phyloP scores from a whole-genome alignment of 2,797 vertebrate species.

The Moxostoma hubbsi region DNA sequence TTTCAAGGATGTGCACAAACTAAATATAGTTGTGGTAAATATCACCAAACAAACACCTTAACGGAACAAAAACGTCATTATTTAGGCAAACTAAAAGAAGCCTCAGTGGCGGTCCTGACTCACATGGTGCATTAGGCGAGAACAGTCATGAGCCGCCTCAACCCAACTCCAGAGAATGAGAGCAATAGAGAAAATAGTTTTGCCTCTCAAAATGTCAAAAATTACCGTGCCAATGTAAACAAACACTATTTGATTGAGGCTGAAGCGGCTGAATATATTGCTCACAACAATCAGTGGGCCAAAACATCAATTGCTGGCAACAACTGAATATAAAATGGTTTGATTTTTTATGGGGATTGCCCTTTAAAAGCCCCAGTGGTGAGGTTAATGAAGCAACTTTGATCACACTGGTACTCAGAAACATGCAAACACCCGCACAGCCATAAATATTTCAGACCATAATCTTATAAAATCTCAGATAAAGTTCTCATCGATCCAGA shows the following conservation, averaged over 20 bases:
- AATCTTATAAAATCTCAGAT: slow-evolving; percentile 17
- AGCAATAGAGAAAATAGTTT: neutral
- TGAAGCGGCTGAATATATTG: slow-evolving; percentile 6
- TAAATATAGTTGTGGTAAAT: too few species aligned
- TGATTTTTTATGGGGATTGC: slow-evolving; percentile 3
- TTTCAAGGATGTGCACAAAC: too few species aligned
- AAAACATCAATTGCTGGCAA: slow-evolving; percentile 36
- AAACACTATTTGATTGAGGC: slow-evolving; percentile 18
- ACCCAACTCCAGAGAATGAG: neutral
- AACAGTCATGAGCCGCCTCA: neutral
- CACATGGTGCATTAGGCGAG: neutral
- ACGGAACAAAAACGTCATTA: too few species aligned
- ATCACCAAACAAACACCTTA: too few species aligned
- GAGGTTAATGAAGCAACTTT: slow-evolving; percentile 48
- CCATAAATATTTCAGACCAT: slow-evolving; percentile 40
- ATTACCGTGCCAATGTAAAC: slow-evolving; percentile 5
- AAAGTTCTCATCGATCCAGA: slow-evolving; percentile 30
- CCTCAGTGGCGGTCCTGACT: too few species aligned
- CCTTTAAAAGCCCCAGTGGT: slow-evolving; percentile 16
- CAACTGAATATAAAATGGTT: slow-evolving; percentile 18
- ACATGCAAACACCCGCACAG: neutral
- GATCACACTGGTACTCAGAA: slow-evolving; percentile 39
- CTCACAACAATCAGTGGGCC: slow-evolving; percentile 1
- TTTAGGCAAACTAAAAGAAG: too few species aligned
- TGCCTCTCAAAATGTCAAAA: slow-evolving; percentile 9